These are phyloP conservation scores for Phallusia fumigata DNA, from an alignment of 23 tunicate species.

Conservation along the genomic window DNA sequence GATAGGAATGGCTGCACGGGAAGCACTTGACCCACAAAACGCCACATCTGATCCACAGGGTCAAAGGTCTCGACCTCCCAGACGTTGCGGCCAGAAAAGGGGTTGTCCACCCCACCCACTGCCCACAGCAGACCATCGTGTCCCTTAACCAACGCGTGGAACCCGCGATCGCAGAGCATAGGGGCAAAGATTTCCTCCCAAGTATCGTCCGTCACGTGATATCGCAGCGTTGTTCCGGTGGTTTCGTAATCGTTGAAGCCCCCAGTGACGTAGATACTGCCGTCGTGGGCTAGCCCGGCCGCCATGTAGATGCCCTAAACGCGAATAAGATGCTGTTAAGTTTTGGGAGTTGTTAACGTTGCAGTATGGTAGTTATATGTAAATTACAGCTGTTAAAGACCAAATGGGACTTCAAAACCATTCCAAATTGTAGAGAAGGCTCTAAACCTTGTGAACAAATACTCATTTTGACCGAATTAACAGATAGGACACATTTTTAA, in stretches of 20 bases:
- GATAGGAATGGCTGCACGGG: constrained; percentile 69
- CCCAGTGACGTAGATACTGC: constrained; percentile 54
- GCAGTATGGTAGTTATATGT: no score
- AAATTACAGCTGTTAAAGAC: background rate
- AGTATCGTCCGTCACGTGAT: constrained; percentile 30
- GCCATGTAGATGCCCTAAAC: constrained; percentile 77
- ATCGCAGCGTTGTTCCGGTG: constrained; percentile 48
- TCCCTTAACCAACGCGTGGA: constrained; percentile 73
- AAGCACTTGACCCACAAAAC: constrained; percentile 73
- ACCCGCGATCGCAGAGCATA: constrained; percentile 76
- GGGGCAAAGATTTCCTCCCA: constrained; percentile 40
- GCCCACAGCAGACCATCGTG: constrained; percentile 77
- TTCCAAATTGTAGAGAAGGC: no score
- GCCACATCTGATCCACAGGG: constrained; percentile 45
- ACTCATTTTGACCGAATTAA: no score
- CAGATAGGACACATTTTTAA: no score
- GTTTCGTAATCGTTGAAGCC: constrained; percentile 75
- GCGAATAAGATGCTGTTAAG: background rate
- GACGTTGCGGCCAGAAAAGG: constrained; percentile 84
- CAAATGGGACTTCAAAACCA: no score
- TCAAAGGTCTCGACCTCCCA: constrained; percentile 91
- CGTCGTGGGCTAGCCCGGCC: constrained; percentile 55
- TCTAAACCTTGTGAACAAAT: no score
- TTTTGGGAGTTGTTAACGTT: no score
- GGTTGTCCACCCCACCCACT: constrained; percentile 87